Evolutionary conservation across 2,797 vertebrate genomes (phyloP), one percentile per base, ranked within the genome.

Genomic region (Dendrocincla tyrannina): DNA sequence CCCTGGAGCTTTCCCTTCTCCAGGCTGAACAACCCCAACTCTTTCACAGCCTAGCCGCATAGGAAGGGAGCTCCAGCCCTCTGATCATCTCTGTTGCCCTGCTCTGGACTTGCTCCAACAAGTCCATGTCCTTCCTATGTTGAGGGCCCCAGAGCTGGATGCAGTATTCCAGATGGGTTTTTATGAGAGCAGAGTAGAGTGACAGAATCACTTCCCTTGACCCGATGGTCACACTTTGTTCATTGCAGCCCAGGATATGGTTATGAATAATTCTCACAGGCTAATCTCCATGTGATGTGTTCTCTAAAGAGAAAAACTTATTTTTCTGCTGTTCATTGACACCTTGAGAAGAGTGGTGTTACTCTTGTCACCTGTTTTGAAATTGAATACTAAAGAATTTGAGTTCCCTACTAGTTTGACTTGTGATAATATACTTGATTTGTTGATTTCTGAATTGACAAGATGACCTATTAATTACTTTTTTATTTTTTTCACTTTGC

Each of bases 111-210:
- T 83, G 11, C 8, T 83, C 37, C 17, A 28, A 8, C 4, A 46
- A 11, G 5, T 58, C n/a, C 11, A 0, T 70, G 56, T 25, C 64
- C 17, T 59, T 37, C 23, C n/a, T 44, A 5, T 14, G 2, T 4
- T 58, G 11, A 8, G 64, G 16, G 17, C 24, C 17, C 28, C 64
- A 20, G 37, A 44, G 24, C 9, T 77, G 56, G 23, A 19, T 63
- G 49, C 28, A 44, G 27, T 50, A 23, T 24, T 89, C n/a, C n/a
- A 64, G 11, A 9, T 30, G 42, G 7, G 11, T 5, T 70, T 28
- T 64, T 24, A 7, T 33, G 42, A 44, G 24, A 46, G 9, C 37
- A 52, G 28, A 5, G 17, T 5, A 44, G 56, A 30, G 17, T 28
- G n/a, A 15, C 37, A 82, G 24, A 76, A 70, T 70, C 13, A 58